Evolutionary conservation across 2,888 invertebrate genomes (phyloP).

Genomic region (Dastarcus helophoroides): DNA sequence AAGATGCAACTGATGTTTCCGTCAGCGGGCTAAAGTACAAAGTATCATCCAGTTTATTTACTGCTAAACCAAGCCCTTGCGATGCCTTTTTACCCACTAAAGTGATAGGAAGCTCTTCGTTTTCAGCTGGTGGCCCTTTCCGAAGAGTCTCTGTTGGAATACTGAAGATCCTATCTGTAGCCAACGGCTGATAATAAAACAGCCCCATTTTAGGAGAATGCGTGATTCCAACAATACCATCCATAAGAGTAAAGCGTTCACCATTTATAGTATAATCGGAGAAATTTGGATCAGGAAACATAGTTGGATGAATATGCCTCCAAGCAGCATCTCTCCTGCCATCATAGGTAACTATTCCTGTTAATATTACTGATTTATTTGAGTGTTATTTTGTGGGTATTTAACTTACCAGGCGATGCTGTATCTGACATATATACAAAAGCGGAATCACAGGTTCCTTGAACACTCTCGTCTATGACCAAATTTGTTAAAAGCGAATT

Average conservation of each 20-base stretch:
- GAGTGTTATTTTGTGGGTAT: background rate
- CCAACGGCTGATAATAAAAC: conserved; percentile 61
- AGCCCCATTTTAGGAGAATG: conserved; percentile 52
- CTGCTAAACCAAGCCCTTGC: conserved; percentile 63
- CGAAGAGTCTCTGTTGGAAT: conserved; percentile 61
- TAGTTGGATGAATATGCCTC: conserved; percentile 68
- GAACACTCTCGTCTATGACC: conserved; percentile 60
- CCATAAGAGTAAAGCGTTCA: conserved; percentile 57
- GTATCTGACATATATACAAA: conserved; percentile 75
- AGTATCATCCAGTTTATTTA: conserved; percentile 61
- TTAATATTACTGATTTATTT: conserved; percentile 10
- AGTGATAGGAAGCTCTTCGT: conserved; percentile 60
- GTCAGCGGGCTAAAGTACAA: conserved; percentile 67
- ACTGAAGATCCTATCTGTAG: conserved; percentile 66
- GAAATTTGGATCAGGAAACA: conserved; percentile 77
- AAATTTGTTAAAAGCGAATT: conserved; percentile 68
- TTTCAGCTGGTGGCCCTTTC: conserved; percentile 60
- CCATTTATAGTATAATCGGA: conserved; percentile 62
- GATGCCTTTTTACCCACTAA: conserved; percentile 75
- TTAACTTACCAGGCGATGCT: conserved; percentile 56
- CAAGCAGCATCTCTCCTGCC: conserved; percentile 64
- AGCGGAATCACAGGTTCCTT: conserved; percentile 60
- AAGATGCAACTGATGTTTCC: conserved; percentile 70
- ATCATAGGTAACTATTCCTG: conserved; percentile 52
- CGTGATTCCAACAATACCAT: conserved; percentile 60